A percentile compares a stretch with the other conserved stretches of the same genome.
These are phyloP conservation scores for Microhierax caerulescens DNA, from an alignment of 2,797 vertebrate genomes.

Conservation along the genomic window DNA sequence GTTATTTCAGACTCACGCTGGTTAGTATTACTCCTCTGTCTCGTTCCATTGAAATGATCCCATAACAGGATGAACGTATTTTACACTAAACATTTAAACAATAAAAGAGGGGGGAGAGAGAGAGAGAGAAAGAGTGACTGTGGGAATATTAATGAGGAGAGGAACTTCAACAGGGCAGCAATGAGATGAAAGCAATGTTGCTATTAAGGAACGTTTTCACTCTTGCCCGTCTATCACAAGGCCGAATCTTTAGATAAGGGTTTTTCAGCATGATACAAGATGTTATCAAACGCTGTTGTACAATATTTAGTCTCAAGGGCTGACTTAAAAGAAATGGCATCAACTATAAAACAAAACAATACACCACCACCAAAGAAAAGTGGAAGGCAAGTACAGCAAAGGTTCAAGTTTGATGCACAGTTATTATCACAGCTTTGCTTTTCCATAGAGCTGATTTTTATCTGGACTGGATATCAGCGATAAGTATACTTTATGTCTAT, in stretches of 20 bases:
- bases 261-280: conserved; percentile 83
- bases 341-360: conserved; percentile 70
- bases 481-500: conserved; percentile 42
- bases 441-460: conserved; percentile 59
- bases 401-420: conserved; percentile 42
- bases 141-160: conserved; percentile 61
- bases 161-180: conserved; percentile 30
- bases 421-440: conserved; percentile 48
- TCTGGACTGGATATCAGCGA: conserved; percentile 70
- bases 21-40: conserved; percentile 45
- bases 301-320: conserved; percentile 82
- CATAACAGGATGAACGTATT: conserved; percentile 44
- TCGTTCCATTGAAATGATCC: conserved; percentile 55
- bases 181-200: conserved; percentile 54
- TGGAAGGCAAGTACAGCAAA: conserved; percentile 15
- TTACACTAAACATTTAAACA: conserved; percentile 63
- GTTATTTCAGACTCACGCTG: conserved; percentile 11
- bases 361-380: conserved; percentile 49
- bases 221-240: conserved; percentile 76
- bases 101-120: background rate
- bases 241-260: conserved; percentile 85
- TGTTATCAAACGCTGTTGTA: conserved; percentile 83
- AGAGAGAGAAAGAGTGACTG: background rate
- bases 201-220: conserved; percentile 77
- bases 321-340: conserved; percentile 86